Conservation (phyloP, 92 coral and sea anemone species). For the Virgularia gustaviana region DNA sequence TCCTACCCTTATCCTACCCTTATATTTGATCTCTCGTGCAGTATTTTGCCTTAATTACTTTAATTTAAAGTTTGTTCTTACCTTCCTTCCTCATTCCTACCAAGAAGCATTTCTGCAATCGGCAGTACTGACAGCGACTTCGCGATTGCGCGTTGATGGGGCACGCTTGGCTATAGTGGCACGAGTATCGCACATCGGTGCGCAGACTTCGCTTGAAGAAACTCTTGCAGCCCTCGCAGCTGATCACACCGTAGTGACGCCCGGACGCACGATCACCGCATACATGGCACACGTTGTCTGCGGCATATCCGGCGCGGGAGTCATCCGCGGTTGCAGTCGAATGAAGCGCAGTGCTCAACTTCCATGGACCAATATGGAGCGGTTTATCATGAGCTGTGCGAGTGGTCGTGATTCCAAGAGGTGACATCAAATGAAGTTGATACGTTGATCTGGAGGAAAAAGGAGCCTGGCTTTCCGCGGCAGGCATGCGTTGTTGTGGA, state of each 20-base stretch:
- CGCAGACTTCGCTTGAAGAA: conserved; percentile 21
- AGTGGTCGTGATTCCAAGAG: too few species aligned
- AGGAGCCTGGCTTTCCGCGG: too few species aligned
- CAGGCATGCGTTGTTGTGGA: too few species aligned
- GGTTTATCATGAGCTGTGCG: too few species aligned
- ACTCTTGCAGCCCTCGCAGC: conserved; percentile 28
- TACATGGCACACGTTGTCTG: not conserved
- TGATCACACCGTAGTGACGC: conserved; percentile 26
- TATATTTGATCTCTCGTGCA: too few species aligned
- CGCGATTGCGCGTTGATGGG: conserved; percentile 18
- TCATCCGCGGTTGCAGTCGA: not conserved
- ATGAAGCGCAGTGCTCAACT: not conserved
- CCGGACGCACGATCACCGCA: conserved; percentile 28
- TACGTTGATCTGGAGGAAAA: too few species aligned
- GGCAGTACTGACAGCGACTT: conserved; percentile 32
- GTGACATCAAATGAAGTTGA: too few species aligned
- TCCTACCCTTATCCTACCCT: too few species aligned
- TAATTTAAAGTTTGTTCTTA: not conserved
- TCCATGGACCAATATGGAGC: too few species aligned
- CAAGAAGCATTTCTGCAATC: conserved; percentile 22
- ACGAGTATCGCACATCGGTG: conserved; percentile 7
- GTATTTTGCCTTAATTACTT: too few species aligned
- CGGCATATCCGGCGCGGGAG: not conserved
- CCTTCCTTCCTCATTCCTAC: conserved; percentile 33
- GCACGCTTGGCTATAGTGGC: conserved; percentile 28